Percentiles rank a stretch among this genome's conserved stretches.
These are phyloP conservation scores for Pluvialis apricaria DNA, from an alignment of 2,113 vertebrate species.

Conservation along the genomic window DNA sequence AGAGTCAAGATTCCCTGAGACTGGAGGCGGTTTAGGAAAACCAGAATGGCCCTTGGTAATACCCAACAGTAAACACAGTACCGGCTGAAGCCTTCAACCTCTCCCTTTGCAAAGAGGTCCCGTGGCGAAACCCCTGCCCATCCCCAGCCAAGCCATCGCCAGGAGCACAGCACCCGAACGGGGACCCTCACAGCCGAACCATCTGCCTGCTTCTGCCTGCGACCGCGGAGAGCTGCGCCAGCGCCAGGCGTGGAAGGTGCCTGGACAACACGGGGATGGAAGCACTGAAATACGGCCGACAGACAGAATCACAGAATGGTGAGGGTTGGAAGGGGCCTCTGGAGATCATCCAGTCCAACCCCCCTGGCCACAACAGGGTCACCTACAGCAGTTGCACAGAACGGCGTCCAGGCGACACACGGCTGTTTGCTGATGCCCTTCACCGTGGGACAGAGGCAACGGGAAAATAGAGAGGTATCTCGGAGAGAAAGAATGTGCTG, in stretches of 20 bases:
- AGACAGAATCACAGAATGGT: too few relatives aligned
- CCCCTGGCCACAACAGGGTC: too few relatives aligned
- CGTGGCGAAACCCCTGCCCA: neutral
- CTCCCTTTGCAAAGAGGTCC: neutral
- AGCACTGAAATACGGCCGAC: neutral
- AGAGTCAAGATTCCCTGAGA: neutral
- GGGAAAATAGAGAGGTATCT: neutral
- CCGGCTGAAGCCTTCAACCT: neutral
- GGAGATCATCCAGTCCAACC: too few relatives aligned
- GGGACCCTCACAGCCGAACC: neutral
- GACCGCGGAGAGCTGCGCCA: fast-evolving
- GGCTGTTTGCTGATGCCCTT: neutral
- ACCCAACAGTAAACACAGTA: neutral
- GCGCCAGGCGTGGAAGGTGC: neutral
- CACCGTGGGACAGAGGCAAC: fast-evolving
- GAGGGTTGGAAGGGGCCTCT: too few relatives aligned
- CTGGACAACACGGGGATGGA: fast-evolving
- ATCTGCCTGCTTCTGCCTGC: neutral
- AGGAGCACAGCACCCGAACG: fast-evolving
- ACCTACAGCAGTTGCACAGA: too few relatives aligned
- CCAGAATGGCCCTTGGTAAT: neutral
- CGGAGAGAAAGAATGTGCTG: neutral
- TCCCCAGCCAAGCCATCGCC: too few relatives aligned
- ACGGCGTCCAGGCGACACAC: too few relatives aligned
- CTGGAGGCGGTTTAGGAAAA: neutral